Conservation (phyloP, 2,888 invertebrate genomes). For the Malachius bipustulatus region DNA sequence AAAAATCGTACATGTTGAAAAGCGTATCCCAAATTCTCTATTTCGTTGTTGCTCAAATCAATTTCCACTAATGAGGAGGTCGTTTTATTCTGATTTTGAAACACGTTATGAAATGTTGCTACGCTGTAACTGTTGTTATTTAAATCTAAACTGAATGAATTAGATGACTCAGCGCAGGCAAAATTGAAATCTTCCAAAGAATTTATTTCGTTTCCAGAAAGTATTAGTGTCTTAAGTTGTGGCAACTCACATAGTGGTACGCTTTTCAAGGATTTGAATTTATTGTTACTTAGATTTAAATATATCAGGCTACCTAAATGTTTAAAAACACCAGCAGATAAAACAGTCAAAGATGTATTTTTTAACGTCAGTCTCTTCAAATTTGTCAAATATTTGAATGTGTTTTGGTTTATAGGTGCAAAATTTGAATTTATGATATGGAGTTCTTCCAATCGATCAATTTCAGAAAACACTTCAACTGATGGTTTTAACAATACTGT, state of each 20-base stretch:
- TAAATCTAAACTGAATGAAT: no score
- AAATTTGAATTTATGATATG: neutral
- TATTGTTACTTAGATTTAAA: constrained; percentile 1
- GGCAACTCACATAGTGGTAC: neutral
- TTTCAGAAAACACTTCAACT: neutral
- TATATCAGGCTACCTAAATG: neutral
- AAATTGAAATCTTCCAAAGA: no score
- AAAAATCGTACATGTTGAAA: neutral
- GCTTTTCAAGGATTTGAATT: neutral
- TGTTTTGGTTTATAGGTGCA: neutral
- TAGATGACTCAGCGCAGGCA: no score
- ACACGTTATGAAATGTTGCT: no score
- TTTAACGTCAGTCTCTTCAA: neutral
- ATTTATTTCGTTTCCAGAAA: no score
- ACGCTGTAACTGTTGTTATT: no score
- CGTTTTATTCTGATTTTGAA: neutral
- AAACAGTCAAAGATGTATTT: neutral
- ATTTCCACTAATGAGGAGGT: neutral
- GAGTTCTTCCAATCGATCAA: neutral
- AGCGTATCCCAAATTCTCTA: neutral
- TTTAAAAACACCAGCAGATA: neutral
- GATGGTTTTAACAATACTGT: neutral
- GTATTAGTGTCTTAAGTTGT: neutral
- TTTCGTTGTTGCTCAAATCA: neutral
- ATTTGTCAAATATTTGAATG: neutral